A percentile compares a stretch with the other conserved stretches of the same genome.
phyloP scores from a whole-genome alignment of 1,140 invertebrate species.

The Brachionus manjavacas region DNA sequence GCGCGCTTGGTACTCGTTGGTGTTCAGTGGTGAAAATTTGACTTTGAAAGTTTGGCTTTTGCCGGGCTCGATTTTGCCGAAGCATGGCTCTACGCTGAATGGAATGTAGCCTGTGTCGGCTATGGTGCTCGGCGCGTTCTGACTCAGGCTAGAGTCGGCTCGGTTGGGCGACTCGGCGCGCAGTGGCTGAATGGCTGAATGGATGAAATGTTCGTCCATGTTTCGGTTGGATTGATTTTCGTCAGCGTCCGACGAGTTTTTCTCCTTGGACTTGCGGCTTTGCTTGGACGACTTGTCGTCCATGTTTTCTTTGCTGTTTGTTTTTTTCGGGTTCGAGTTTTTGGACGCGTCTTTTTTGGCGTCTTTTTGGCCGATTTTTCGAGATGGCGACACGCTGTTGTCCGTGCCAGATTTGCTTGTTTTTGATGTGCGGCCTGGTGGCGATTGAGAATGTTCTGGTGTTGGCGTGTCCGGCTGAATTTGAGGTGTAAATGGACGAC shows the following conservation, averaged over 20 bases:
- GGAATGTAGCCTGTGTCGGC: conserved; percentile 51
- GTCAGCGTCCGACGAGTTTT: background rate
- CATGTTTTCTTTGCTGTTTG: background rate
- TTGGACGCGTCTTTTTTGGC: background rate
- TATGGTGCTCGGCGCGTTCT: conserved; percentile 19
- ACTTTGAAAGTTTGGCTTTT: conserved; percentile 50
- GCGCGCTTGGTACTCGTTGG: conserved; percentile 55
- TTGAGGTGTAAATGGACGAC: conserved; percentile 44
- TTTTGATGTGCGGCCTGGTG: conserved; percentile 15
- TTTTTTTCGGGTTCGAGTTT: background rate
- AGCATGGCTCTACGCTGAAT: conserved; percentile 53
- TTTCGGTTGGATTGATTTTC: background rate
- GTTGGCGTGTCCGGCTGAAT: conserved; percentile 21
- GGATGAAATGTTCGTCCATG: background rate
- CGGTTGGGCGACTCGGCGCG: background rate
- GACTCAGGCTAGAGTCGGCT: background rate
- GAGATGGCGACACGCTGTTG: background rate
- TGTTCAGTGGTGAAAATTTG: conserved; percentile 57
- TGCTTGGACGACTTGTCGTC: background rate
- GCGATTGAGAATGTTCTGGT: conserved; percentile 30
- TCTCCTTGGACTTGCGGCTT: conserved; percentile 17
- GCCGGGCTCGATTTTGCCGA: conserved; percentile 51
- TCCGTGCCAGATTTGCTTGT: conserved; percentile 16
- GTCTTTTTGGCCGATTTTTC: background rate
- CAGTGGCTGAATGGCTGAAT: background rate